These are phyloP conservation scores for Karalla daura DNA, from an alignment of 2,797 vertebrate genomes.

Conservation along the genomic window DNA sequence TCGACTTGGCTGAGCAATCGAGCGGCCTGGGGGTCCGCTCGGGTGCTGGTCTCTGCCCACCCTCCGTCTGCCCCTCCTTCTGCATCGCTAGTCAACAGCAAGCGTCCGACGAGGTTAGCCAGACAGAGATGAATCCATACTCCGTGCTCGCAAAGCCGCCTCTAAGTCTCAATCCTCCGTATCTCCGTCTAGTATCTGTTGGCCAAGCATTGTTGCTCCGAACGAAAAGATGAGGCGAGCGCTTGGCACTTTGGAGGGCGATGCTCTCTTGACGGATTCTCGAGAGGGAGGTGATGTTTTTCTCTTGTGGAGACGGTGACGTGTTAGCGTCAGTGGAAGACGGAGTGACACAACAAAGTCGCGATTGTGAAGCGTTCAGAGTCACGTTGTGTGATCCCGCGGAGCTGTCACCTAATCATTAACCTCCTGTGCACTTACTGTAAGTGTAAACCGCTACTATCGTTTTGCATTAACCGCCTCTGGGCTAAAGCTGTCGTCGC, in stretches of 20 bases:
- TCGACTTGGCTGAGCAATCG: constrained; percentile 85
- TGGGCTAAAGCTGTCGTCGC: too few species aligned
- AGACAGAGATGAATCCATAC: constrained; percentile 75
- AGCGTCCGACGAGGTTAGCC: constrained; percentile 65
- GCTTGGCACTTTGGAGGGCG: constrained; percentile 22
- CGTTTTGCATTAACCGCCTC: not conserved
- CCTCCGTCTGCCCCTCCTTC: constrained; percentile 69
- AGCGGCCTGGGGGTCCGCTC: constrained; percentile 75
- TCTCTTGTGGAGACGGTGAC: constrained; percentile 13
- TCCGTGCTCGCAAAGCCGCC: constrained; percentile 55
- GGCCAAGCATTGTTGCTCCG: constrained; percentile 13
- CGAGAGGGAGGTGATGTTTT: constrained; percentile 12
- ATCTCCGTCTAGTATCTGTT: constrained; percentile 48
- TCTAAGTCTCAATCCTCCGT: constrained; percentile 66
- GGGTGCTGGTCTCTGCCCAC: constrained; percentile 79
- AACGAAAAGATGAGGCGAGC: constrained; percentile 10
- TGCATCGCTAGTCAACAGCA: constrained; percentile 61
- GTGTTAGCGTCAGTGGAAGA: not conserved
- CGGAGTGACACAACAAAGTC: not conserved
- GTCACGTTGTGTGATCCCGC: not conserved
- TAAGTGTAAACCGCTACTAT: not conserved
- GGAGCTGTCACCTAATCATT: not conserved
- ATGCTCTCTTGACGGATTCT: constrained; percentile 24
- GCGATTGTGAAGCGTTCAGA: not conserved
- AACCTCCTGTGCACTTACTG: not conserved